phyloP scores from a whole-genome alignment of 2,113 vertebrate species.

The Carassius auratus region DNA sequence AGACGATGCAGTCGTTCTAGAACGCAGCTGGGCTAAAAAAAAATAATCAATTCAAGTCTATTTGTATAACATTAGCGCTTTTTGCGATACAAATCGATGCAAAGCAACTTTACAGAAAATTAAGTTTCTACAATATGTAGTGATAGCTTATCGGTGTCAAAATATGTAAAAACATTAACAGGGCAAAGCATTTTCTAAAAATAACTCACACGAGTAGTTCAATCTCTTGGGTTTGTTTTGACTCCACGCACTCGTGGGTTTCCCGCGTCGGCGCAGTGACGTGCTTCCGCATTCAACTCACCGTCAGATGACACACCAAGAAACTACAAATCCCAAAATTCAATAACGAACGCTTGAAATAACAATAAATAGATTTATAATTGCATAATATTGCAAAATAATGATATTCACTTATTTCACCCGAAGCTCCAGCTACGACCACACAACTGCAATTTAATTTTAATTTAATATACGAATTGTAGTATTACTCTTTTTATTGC shows the following conservation, averaged over 20 bases:
- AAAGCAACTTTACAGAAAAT: no score
- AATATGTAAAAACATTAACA: not conserved
- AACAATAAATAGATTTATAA: not conserved
- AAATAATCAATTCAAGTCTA: not conserved
- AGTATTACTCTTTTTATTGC: not conserved
- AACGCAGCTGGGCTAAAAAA: not conserved
- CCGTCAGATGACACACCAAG: not conserved
- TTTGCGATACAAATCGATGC: no score
- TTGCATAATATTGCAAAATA: not conserved
- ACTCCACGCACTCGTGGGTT: not conserved
- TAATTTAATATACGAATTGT: no score
- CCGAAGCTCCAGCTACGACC: not conserved
- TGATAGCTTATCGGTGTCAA: no score
- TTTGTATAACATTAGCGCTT: no score
- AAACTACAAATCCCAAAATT: conserved; percentile 29
- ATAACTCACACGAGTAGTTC: not conserved
- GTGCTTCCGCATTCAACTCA: not conserved
- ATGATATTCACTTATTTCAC: not conserved
- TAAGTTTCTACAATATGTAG: no score
- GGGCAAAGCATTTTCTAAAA: not conserved
- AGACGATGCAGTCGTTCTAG: not conserved
- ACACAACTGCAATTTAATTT: not conserved
- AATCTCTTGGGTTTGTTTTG: not conserved
- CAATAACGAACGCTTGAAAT: not conserved
- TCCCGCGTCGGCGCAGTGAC: conserved; percentile 40